These are phyloP conservation scores for Falco columbarius DNA, from an alignment of 2,797 vertebrate genomes.

Conservation along the genomic window DNA sequence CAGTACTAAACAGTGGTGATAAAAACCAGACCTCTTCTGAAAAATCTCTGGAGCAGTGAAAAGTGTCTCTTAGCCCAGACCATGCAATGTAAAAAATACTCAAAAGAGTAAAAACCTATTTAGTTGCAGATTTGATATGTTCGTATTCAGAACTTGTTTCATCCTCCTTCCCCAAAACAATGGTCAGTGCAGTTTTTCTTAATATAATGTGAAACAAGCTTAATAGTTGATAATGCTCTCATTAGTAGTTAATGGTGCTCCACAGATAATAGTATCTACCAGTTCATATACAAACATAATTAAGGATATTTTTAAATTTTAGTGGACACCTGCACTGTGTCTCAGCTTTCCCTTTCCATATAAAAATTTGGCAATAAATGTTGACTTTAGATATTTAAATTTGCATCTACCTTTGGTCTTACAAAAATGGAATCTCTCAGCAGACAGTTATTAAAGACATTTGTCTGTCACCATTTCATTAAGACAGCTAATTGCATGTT, in stretches of 20 bases:
- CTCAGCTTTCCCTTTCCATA: background rate
- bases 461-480: background rate
- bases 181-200: background rate
- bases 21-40: background rate
- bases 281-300: background rate
- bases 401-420: background rate
- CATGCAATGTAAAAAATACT: background rate
- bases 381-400: background rate
- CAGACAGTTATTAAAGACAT: background rate
- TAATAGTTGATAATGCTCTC: background rate
- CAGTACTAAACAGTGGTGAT: background rate
- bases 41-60: background rate
- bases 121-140: background rate
- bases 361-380: rapidly evolving
- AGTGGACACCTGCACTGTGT: background rate
- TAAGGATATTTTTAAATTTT: background rate
- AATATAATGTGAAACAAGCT: background rate
- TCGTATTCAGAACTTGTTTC: background rate
- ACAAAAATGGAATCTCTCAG: background rate
- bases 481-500: background rate
- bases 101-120: too few relatives aligned
- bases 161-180: background rate
- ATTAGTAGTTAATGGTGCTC: background rate
- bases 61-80: background rate
- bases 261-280: background rate